A percentile compares a stretch with the other conserved stretches of the same genome.
Evolutionary conservation across 2,797 vertebrate species (phyloP).

Genomic region (Muraenolepis orangiensis): DNA sequence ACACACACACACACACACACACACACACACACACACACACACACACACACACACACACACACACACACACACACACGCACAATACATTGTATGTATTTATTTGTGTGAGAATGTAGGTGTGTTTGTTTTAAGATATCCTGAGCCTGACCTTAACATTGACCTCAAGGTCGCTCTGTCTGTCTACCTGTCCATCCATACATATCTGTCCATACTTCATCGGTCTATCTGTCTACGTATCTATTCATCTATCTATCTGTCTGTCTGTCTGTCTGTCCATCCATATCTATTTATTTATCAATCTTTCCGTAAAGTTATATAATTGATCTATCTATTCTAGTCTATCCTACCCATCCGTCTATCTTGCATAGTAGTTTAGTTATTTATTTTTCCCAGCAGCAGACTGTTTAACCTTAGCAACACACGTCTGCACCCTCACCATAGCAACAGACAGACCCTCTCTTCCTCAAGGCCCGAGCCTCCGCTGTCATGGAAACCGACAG

Average conservation of each 20-base stretch:
- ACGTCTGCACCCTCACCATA: slow-evolving; percentile 46
- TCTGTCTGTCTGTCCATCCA: neutral
- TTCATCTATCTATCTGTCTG: neutral
- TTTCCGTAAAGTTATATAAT: neutral
- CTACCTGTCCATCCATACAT: neutral
- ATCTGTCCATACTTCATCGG: neutral
- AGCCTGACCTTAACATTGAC: neutral
- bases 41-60: neutral
- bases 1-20: neutral
- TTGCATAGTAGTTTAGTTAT: slow-evolving; percentile 29
- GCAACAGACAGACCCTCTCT: slow-evolving; percentile 36
- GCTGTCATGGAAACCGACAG: slow-evolving; percentile 61
- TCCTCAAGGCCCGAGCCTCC: slow-evolving; percentile 28
- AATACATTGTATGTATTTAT: neutral
- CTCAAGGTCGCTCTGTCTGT: neutral
- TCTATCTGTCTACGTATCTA: neutral
- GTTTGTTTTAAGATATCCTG: slow-evolving; percentile 1
- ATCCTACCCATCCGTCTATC: slow-evolving; percentile 14
- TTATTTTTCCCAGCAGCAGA: slow-evolving; percentile 48
- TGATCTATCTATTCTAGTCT: slow-evolving; percentile 1
- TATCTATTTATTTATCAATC: neutral
- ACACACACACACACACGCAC: too few relatives aligned
- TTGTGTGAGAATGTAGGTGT: slow-evolving; percentile 4
- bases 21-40: too few relatives aligned
- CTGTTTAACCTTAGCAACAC: slow-evolving; percentile 55